Conservation (phyloP, 2,888 invertebrate genomes). For the Phaonia tiefii region DNA sequence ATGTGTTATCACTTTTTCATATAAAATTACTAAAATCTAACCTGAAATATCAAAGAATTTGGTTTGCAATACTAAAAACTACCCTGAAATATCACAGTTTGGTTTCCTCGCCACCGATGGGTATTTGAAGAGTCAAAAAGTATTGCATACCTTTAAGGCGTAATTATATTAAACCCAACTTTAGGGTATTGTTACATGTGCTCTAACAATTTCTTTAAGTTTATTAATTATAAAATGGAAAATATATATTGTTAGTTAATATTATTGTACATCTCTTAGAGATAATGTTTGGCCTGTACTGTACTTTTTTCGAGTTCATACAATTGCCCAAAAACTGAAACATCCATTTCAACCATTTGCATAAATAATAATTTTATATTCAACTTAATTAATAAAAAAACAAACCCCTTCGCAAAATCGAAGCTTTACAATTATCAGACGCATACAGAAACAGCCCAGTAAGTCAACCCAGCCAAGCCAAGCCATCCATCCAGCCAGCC, state of each 20-base stretch:
- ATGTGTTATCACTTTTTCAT: background rate
- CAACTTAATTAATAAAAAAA: conserved; percentile 64
- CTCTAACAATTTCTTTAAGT: background rate
- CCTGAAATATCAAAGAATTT: no score
- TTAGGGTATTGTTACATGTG: no score
- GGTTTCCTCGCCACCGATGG: no score
- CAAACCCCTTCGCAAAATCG: conserved; percentile 41
- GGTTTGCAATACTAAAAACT: no score
- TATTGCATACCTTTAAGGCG: no score
- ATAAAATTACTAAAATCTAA: no score
- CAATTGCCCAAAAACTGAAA: conserved; percentile 2
- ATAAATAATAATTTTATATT: conserved; percentile 66
- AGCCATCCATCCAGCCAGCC: background rate
- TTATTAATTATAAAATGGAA: background rate
- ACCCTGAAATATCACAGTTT: no score
- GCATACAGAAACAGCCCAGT: background rate
- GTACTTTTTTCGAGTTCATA: conserved; percentile 33
- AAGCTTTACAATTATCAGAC: conserved; percentile 30
- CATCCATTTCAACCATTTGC: conserved; percentile 56
- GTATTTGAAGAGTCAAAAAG: no score
- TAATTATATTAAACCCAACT: no score
- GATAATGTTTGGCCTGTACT: conserved; percentile 14
- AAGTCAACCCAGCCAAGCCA: background rate
- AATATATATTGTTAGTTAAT: background rate
- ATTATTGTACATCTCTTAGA: background rate